A percentile compares a stretch with the other conserved stretches of the same genome.
phyloP scores from a whole-genome alignment of 2,113 vertebrate species.

The Noturus placidus region DNA sequence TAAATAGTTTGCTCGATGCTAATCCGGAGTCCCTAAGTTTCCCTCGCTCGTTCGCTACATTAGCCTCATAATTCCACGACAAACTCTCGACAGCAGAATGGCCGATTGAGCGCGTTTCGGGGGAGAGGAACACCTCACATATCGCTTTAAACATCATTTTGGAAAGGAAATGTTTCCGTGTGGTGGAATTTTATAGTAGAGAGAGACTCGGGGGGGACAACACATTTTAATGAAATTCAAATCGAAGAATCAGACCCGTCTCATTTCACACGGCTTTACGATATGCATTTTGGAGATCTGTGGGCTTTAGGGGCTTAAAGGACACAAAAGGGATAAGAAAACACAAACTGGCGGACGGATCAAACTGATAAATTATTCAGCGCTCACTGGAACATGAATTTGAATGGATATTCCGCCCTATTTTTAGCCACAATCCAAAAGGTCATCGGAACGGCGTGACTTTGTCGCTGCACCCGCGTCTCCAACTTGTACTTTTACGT shows the following conservation, averaged over 20 bases:
- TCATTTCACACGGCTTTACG: constrained; percentile 32
- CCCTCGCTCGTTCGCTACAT: background rate
- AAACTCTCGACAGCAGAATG: background rate
- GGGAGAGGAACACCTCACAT: background rate
- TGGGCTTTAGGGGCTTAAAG: constrained; percentile 54
- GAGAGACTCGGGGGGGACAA: background rate
- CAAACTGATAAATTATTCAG: constrained; percentile 72
- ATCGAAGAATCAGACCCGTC: constrained; percentile 22
- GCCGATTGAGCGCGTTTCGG: background rate
- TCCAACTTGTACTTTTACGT: constrained; percentile 58
- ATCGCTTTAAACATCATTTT: background rate
- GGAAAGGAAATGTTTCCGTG: background rate
- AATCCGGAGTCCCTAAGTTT: background rate
- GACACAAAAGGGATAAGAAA: constrained; percentile 46
- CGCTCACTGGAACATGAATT: constrained; percentile 66
- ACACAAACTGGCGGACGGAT: constrained; percentile 57
- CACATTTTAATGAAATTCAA: constrained; percentile 35
- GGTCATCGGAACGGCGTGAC: constrained; percentile 69
- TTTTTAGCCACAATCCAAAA: constrained; percentile 71
- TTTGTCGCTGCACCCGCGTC: constrained; percentile 56
- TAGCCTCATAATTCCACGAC: background rate
- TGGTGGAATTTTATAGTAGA: constrained; percentile 10
- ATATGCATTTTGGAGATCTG: constrained; percentile 45
- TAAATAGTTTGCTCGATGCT: background rate
- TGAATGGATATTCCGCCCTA: constrained; percentile 67